Conservation (phyloP, 2,888 invertebrate species). For the Andrena camellia region DNA sequence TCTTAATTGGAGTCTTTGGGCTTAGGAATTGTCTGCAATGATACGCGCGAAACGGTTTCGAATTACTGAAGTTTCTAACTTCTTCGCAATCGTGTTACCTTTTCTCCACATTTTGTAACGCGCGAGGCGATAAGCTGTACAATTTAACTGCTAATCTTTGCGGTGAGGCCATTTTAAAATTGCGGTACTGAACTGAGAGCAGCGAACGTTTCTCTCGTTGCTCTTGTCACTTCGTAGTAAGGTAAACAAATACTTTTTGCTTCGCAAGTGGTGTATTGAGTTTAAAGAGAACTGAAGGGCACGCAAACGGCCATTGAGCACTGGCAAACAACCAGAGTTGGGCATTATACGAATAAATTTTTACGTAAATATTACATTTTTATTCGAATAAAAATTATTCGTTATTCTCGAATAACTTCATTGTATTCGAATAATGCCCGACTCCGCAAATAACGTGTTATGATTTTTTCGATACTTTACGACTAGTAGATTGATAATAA, state of each 20-base stretch:
- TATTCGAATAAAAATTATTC: too few species aligned
- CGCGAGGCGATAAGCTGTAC: constrained; percentile 52
- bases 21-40: constrained; percentile 66
- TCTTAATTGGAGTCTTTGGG: constrained; percentile 71
- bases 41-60: not conserved
- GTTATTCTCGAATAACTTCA: too few species aligned
- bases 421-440: too few species aligned
- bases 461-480: not conserved
- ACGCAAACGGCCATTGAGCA: constrained; percentile 1
- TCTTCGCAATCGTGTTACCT: constrained; percentile 42
- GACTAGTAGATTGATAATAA: too few species aligned
- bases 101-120: constrained; percentile 24
- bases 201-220: not conserved
- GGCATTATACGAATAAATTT: too few species aligned
- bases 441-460: too few species aligned
- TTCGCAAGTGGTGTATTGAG: too few species aligned
- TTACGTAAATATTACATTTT: too few species aligned
- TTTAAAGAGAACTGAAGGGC: not conserved
- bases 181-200: not conserved
- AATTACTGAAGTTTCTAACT: not conserved
- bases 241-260: constrained; percentile 13
- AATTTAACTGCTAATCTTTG: constrained; percentile 50
- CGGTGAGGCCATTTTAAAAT: constrained; percentile 61
- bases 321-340: too few species aligned
- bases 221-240: not conserved